Evolutionary conservation across 2,888 invertebrate genomes (phyloP).

Genomic region (Petrophora chlorosata): DNA sequence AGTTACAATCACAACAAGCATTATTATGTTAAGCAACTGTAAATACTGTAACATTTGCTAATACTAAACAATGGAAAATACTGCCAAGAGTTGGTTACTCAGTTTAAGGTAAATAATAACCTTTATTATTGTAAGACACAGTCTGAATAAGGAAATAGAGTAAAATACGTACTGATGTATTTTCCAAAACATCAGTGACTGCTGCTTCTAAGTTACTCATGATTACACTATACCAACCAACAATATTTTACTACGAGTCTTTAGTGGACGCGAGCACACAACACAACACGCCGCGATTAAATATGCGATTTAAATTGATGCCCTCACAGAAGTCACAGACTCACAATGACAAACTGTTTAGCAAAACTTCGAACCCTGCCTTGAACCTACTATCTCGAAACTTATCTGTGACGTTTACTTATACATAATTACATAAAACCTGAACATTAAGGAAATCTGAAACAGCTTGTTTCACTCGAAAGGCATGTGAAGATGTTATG

Average conservation of each 20-base stretch:
- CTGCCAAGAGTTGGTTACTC: too few species aligned
- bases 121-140: neutral
- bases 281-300: conserved; percentile 22
- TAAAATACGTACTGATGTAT: conserved; percentile 54
- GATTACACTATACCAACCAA: conserved; percentile 11
- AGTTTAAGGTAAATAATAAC: neutral
- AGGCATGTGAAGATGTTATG: neutral
- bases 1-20: too few species aligned
- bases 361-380: conserved; percentile 22
- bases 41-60: too few species aligned
- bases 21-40: too few species aligned
- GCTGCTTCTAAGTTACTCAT: conserved; percentile 65
- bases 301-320: conserved; percentile 1
- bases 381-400: conserved; percentile 34
- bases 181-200: conserved; percentile 52
- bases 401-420: conserved; percentile 8
- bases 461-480: too few species aligned
- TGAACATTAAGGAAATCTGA: conserved; percentile 9
- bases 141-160: neutral
- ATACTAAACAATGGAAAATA: too few species aligned
- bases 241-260: neutral
- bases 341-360: conserved; percentile 28
- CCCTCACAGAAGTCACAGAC: conserved; percentile 13
- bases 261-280: neutral
- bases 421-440: conserved; percentile 21